Percentiles rank a stretch among this genome's conserved stretches.
Evolutionary conservation across 2,888 invertebrate species (phyloP).

Genomic region (Drosophila niveifrons): DNA sequence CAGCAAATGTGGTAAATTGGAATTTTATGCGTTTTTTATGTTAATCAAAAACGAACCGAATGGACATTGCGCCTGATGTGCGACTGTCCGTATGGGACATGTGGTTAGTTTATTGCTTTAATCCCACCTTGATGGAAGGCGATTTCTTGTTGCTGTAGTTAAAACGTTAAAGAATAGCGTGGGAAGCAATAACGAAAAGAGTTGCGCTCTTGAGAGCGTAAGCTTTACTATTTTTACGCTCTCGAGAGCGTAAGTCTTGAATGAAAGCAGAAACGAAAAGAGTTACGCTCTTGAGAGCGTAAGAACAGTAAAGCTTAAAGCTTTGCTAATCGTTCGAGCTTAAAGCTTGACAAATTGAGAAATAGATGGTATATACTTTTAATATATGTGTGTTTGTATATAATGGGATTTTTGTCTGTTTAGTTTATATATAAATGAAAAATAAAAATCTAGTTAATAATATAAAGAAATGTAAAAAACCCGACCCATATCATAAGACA

Average conservation of each 20-base stretch:
- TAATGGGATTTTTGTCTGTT: too few relatives aligned
- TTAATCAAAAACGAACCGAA: slow-evolving; percentile 63
- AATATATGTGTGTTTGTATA: too few relatives aligned
- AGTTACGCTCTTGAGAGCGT: too few relatives aligned
- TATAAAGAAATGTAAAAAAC: not conserved
- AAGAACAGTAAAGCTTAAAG: too few relatives aligned
- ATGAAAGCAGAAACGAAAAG: not conserved
- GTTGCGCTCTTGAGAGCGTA: not conserved
- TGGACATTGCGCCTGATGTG: slow-evolving; percentile 47
- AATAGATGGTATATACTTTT: too few relatives aligned
- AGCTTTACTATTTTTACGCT: too few relatives aligned
- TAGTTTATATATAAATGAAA: too few relatives aligned
- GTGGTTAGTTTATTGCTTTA: slow-evolving; percentile 40
- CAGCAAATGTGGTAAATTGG: slow-evolving; percentile 83
- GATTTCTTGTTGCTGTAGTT: not conserved
- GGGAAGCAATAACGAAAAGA: slow-evolving; percentile 13
- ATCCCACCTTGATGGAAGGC: slow-evolving; percentile 34
- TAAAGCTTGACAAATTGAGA: too few relatives aligned
- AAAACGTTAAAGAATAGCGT: slow-evolving; percentile 24
- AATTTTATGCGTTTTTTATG: slow-evolving; percentile 83
- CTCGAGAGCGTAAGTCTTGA: too few relatives aligned
- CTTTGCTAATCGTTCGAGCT: too few relatives aligned
- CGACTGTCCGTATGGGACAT: slow-evolving; percentile 32
- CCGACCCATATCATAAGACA: not conserved
- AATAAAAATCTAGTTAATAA: not conserved